Base-by-base conservation (phyloP, 2,797 vertebrate genomes). In the Agapornis canus region DNA sequence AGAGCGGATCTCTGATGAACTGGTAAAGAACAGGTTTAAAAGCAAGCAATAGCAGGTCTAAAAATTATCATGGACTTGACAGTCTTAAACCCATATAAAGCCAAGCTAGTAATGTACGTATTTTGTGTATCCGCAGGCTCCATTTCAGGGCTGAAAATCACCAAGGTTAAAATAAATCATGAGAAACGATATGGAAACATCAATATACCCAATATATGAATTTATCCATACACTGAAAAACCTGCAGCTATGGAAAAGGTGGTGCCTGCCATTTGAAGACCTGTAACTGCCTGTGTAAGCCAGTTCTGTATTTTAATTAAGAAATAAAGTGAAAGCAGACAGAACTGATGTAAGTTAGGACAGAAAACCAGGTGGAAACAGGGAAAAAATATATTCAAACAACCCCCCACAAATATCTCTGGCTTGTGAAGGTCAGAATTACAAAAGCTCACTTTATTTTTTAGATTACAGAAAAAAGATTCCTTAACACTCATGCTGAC, bases 21-120 rank as follows among this genome's bases (percentile, higher is more conserved):
- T 60, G 6, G 71, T 63, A 54, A 89, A 72, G 19, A 84, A 61
- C 0, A 47, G 3, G 56, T 64, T 27, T 77, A 31, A 19, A 72
- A 52, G 40, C 3, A 5, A 83, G 37, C 3, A n/a, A 4, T 37
- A 73, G 48, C 29, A 85, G 18, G 64, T 32, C 56, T 52, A 73
- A n/a, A 88, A 77, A 22, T 23, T 4, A 76, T 26, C 35, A 68
- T 23, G 6, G 18, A 40, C 40, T 76, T 37, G 10, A 85, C 14
- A 70, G 21, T 10, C 37, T 66, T 29, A 63, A 32, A 18, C 27
- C 15, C 22, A 25, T 2, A 11, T 25, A 20, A 79, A 66, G 32
- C 14, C 43, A 92, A 86, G 18, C 35, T 59, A 8, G 22, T 31
- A 54, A 49, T 0, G 1, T 13, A 45, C 1, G 0, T 4, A 27